Evolutionary conservation across 2,888 invertebrate species (phyloP).

Genomic region (Trimorus sp.): DNA sequence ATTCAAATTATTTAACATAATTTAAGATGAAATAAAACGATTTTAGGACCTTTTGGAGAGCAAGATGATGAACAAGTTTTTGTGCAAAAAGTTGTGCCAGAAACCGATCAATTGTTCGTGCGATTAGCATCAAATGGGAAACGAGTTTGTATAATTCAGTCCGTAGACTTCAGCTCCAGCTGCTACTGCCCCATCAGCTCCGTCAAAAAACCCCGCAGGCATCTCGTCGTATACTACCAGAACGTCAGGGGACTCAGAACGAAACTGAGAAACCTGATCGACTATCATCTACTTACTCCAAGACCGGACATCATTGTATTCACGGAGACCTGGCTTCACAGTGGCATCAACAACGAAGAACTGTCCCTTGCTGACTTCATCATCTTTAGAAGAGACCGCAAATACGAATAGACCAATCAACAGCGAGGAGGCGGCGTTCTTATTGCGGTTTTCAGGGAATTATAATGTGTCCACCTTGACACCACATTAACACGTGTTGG

Average conservation of each 20-base stretch:
- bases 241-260: constrained; percentile 26
- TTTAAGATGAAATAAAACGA: neutral
- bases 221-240: constrained; percentile 11
- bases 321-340: constrained; percentile 43
- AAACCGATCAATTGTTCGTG: constrained; percentile 97
- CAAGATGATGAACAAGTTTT: constrained; percentile 99
- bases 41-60: constrained; percentile 95
- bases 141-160: constrained; percentile 96
- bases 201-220: neutral
- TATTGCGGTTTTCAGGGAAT: constrained; percentile 8
- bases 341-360: constrained; percentile 31
- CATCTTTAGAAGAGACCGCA: constrained; percentile 25
- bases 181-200: too few species aligned
- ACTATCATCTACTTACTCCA: too few species aligned
- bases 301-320: constrained; percentile 36
- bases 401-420: neutral
- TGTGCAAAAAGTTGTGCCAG: constrained; percentile 98
- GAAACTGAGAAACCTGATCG: neutral
- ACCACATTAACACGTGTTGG: too few species aligned
- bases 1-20: neutral
- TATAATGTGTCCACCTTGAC: constrained; percentile 1
- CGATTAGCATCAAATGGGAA: constrained; percentile 97
- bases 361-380: constrained; percentile 1
- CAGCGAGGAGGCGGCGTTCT: constrained; percentile 41
- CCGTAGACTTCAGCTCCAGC: too few species aligned